A percentile compares a stretch with the other conserved stretches of the same genome.
Evolutionary conservation across 2,113 vertebrate genomes (phyloP).

Genomic region (Eulemur macaco): DNA sequence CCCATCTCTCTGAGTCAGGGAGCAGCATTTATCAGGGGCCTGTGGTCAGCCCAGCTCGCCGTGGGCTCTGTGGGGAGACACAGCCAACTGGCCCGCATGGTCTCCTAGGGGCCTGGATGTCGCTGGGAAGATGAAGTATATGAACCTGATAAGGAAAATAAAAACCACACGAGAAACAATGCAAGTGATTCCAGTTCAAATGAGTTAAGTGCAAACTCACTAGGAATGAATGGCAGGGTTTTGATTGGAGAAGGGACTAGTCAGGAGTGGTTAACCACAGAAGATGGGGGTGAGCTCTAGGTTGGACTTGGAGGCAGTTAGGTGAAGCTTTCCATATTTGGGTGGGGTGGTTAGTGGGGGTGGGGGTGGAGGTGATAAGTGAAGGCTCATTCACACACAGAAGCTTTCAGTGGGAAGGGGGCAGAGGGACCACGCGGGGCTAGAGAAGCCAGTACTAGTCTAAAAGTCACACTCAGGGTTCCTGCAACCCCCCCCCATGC

Average conservation of each 20-base stretch:
- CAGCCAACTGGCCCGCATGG: too few relatives aligned
- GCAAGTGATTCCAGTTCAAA: neutral
- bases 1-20: neutral
- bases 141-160: neutral
- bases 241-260: too few relatives aligned
- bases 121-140: neutral
- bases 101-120: neutral
- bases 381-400: neutral
- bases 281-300: neutral
- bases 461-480: neutral
- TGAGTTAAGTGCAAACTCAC: neutral
- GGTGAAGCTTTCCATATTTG: neutral
- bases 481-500: neutral
- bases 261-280: neutral
- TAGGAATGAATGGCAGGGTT: neutral
- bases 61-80: neutral
- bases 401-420: neutral
- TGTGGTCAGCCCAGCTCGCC: neutral
- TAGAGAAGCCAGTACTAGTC: neutral
- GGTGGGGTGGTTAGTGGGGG: neutral
- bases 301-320: neutral
- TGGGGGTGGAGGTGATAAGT: neutral
- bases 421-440: fast-evolving
- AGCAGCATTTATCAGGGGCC: neutral
- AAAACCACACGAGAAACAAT: neutral